These are phyloP conservation scores for Apis dorsata DNA, from an alignment of 1,140 invertebrate species.

Conservation along the genomic window DNA sequence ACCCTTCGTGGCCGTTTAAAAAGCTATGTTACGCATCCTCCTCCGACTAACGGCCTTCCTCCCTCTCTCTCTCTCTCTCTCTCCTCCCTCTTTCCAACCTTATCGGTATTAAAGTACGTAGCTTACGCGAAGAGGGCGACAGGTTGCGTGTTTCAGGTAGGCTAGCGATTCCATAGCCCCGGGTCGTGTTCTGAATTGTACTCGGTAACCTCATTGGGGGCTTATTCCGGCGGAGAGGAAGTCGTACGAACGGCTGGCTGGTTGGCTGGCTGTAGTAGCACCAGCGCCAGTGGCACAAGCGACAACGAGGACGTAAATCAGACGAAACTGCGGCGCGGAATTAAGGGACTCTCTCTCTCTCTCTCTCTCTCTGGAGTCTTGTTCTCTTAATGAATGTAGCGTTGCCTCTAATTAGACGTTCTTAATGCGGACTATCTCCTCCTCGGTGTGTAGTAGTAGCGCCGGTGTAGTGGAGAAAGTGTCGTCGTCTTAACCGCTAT, in stretches of 20 bases:
- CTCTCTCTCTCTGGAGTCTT: conserved; percentile 39
- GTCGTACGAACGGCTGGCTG: conserved; percentile 30
- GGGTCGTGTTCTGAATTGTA: conserved; percentile 51
- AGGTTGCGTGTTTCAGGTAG: conserved; percentile 24
- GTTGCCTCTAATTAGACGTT: conserved; percentile 70
- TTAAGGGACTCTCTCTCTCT: conserved; percentile 62
- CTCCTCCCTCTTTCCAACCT: background rate
- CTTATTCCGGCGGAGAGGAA: conserved; percentile 43
- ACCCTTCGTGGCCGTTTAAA: background rate
- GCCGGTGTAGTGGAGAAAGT: conserved; percentile 43
- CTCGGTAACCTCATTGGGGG: conserved; percentile 48
- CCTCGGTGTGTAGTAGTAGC: conserved; percentile 14
- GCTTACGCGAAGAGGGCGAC: conserved; percentile 3
- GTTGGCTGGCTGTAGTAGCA: background rate
- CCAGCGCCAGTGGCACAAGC: conserved; percentile 17
- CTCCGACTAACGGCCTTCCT: background rate
- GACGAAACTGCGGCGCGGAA: conserved; percentile 66
- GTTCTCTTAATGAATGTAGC: conserved; percentile 67
- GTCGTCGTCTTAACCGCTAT: conserved; percentile 60
- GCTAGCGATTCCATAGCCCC: conserved; percentile 15
- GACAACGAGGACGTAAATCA: conserved; percentile 69
- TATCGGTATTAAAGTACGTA: conserved; percentile 40
- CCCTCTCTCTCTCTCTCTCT: background rate
- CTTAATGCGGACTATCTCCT: conserved; percentile 54
- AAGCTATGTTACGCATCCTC: conserved; percentile 38